Conservation (phyloP, 2,113 vertebrate species). For the Hipposideros armiger region DNA sequence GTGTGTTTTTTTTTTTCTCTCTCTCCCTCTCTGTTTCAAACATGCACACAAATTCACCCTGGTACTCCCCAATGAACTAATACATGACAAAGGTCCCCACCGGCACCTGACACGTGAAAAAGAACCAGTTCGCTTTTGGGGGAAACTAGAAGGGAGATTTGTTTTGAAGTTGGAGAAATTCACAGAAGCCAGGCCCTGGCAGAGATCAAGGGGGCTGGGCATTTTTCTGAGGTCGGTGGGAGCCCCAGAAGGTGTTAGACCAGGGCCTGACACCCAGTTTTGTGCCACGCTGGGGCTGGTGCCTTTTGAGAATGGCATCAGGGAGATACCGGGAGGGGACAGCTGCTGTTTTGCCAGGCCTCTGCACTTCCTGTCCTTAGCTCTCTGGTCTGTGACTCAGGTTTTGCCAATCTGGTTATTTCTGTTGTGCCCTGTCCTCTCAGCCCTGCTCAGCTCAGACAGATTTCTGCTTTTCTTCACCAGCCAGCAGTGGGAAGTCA, state of each 20-base stretch:
- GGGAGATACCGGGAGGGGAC: not conserved
- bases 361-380: not conserved
- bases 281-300: not conserved
- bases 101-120: fast-evolving
- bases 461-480: slow-evolving; percentile 41
- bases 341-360: fast-evolving
- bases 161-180: not conserved
- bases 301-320: not conserved
- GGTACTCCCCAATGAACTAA: not conserved
- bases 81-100: fast-evolving
- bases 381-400: not conserved
- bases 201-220: fast-evolving
- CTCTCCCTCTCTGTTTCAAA: not conserved
- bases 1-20: not conserved
- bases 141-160: not conserved
- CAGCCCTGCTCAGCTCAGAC: fast-evolving
- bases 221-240: not conserved
- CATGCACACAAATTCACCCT: not conserved
- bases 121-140: not conserved
- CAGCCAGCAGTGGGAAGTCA: not conserved
- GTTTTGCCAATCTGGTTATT: not conserved
- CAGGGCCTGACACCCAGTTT: fast-evolving
- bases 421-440: not conserved
- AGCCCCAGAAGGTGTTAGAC: not conserved
- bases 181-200: not conserved